Evolutionary conservation across 1,140 invertebrate genomes (phyloP), one percentile per base, ranked within the genome.

Genomic region (Bombyx mandarina): DNA sequence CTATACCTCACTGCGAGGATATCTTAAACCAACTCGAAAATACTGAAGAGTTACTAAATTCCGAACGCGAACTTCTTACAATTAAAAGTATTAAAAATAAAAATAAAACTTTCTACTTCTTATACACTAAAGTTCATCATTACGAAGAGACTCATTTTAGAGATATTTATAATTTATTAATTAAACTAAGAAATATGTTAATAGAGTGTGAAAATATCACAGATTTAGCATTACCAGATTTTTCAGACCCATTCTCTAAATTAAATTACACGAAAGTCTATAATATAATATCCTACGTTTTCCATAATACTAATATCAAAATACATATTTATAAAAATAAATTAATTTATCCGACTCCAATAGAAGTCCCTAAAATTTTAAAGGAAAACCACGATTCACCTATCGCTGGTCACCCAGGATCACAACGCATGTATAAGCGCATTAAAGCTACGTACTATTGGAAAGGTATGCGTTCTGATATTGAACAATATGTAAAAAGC

Each of bases 401-500:
- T 43, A 56, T 65, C 9, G 58, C 68, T 45, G 61, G 62, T 54
- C 58, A 67, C 52, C 57, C 56, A 26, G 61, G 60, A 35, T 44
- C 48, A 4, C 12, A 56, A 35, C 45, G 59, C 50, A 68, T 64
- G 58, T 58, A 51, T 45, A 56, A 62, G n/a, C 43, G 58, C 48
- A 58, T 69, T 47, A 69, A 69, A 62, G 43, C 54, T 8, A 43
- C 63, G 2, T 83, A 65, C 58, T 77, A 65, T 64, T 85, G 79
- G 82, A 51, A 62, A 43, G 53, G 44, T 8, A 75, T 82, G 72
- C 71, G 66, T 48, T 43, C 55, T 47, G 73, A 83, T 48, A 75
- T 85, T 4, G 64, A 71, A 56, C 52, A 68, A 6, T 77, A 67
- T 54, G 67, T 78, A 0, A 67, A 67, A 49, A 63, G 60, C 8